Base-by-base conservation (phyloP, 1,140 invertebrate species). In the Macrotrachela quadricornifera region DNA sequence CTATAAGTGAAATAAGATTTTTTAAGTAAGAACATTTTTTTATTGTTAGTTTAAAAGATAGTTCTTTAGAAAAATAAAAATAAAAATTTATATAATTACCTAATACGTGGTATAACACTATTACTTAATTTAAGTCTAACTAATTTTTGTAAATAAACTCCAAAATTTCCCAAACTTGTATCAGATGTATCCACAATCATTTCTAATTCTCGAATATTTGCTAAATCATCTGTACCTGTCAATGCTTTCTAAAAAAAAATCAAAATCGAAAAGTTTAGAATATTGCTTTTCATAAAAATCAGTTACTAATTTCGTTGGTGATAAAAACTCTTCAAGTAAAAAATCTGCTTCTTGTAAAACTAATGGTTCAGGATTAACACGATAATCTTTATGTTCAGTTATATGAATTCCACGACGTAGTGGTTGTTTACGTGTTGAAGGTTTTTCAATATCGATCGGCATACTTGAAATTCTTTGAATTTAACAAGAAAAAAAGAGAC, bases 151-250 rank as follows among this genome's bases (percentile, higher is more conserved):
- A 71, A 46, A 30, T 69, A 52, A 30, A 62, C 57, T 15, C 69
- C 69, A 58, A 71, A 71, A 55, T 71, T 71, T 40, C 68, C 68
- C 14, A 71, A 57, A 59, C 67, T 69, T 11, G 66, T 70, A 55
- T 69, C 66, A 41, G 60, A 56, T 18, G 68, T 68, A 50, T 71
- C 61, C 10, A 71, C 68, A 56, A 65, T 69, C 58, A 71, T 57
- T 57, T 71, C 67, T 48, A 71, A 57, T 39, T 57, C 60, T 38
- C 57, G 46, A 11, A 71, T 64, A 41, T 61, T 55, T 46, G 64
- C 61, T 40, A 71, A 57, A 57, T 70, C 63, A 43, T 70, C 65
- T 16, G 63, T 59, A 30, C 67, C 69, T 40, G 68, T 65, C 43
- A 71, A 55, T 1, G 63, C 53, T 61, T 62, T 63, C 67, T 54